These are phyloP conservation scores for Drosophila sproati DNA, from an alignment of 1,140 invertebrate species.

Conservation along the genomic window DNA sequence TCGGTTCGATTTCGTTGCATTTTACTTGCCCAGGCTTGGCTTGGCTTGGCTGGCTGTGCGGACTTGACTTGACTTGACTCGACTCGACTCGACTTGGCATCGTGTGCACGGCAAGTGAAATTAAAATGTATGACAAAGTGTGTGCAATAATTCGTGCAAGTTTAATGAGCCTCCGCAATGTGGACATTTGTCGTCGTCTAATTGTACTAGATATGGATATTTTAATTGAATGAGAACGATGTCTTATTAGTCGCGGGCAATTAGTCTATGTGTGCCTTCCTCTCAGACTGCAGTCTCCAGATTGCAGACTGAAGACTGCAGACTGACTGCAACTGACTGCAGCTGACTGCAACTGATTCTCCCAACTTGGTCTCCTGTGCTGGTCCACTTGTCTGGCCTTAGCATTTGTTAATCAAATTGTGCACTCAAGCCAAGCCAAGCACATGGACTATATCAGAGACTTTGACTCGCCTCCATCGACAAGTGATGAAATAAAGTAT, in stretches of 20 bases:
- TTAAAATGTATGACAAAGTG: conserved; percentile 85
- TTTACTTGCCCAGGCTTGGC: background rate
- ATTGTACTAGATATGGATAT: conserved; percentile 83
- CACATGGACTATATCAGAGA: conserved; percentile 8
- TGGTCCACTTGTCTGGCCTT: conserved; percentile 24
- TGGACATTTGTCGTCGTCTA: conserved; percentile 80
- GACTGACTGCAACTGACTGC: background rate
- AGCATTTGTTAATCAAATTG: conserved; percentile 72
- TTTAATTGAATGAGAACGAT: conserved; percentile 84
- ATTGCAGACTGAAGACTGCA: background rate
- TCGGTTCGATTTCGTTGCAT: conserved; percentile 30
- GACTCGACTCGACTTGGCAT: background rate
- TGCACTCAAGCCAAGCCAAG: background rate
- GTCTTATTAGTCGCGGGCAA: conserved; percentile 79
- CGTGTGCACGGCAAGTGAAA: conserved; percentile 64
- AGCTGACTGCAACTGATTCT: background rate
- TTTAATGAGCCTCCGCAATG: conserved; percentile 83
- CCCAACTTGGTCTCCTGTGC: background rate
- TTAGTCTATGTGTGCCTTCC: conserved; percentile 69
- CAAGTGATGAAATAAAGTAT: background rate
- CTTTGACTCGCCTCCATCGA: background rate
- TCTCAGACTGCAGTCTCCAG: background rate
- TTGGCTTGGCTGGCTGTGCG: background rate
- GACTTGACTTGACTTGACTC: background rate
- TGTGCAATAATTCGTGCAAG: conserved; percentile 84